Base-by-base conservation (phyloP, 2,113 vertebrate genomes). In the Helogale parvula region DNA sequence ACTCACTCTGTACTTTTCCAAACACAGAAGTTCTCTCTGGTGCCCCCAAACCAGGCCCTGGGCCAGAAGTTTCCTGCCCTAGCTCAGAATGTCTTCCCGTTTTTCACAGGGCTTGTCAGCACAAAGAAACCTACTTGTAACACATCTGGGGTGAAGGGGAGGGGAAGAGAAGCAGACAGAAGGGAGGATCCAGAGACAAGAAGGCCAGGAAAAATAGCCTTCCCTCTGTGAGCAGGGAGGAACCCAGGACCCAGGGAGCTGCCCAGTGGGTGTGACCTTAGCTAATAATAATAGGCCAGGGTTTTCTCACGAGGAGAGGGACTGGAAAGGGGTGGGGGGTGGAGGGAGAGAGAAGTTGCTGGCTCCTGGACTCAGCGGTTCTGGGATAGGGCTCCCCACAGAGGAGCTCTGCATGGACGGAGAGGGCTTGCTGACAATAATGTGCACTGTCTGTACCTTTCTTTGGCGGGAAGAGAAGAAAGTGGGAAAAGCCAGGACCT, bases 301-400 rank as follows among this genome's bases (percentile, higher is more conserved):
- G 80, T 82, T 95, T 96, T 97, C 97, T 97, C 97, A 85, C 2
- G 71, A 90, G 94, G 96, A 97, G 95, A 88, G 41, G 47, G 52
- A n/a, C 41, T 23, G 23, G 35, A 50, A 14, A 12, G 21, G 2
- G 8, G 23, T 5, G 4, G 14, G 25, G 35, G 7, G 35, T 6
- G 12, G 80, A 23, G 12, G 21, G 66, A 41, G 27, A 25, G 45
- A 85, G 90, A 50, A 13, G 31, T 54, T 83, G 63, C 35, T 0
- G 35, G 87, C 12, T 17, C 54, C 76, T 31, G 69, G n/a, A 21
- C 38, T 23, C 7, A 50, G 33, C 13, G 3, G 76, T 60, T 60
- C 57, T 60, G 57, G 57, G 57, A 21, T 45, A 10, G 14, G 29
- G 15, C 38, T 60, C 52, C 83, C 0, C 1, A 23, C 50, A 72